Base-by-base conservation (phyloP, 2,797 vertebrate species). In the Botia kubotai region DNA sequence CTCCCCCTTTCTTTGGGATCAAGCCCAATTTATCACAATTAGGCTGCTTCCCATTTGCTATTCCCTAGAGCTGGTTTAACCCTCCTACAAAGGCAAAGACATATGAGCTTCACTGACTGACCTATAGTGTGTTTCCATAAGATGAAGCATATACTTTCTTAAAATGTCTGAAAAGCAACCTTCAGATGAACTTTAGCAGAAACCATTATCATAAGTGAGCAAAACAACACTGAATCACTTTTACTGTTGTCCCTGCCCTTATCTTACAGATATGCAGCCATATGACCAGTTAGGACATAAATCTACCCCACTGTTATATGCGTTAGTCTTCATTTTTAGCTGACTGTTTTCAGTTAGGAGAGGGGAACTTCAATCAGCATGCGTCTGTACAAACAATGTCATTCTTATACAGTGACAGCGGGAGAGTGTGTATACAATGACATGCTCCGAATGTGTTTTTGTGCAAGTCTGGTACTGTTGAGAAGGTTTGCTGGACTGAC, bases 401-500 rank as follows among this genome's bases (percentile, higher is more conserved):
- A 79, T 71, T 55, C 72, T 76, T 80, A 76, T 72, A 75, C 12
- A 52, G 58, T 46, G 72, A 79, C 8, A 73, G 26, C 43, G 48
- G 62, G 53, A 76, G 29, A 43, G 60, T 63, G 21, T 66, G 39
- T 46, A 10, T 8, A 46, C 43, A 46, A 3, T 33, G 3, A 3
- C 1, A 33, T 75, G 65, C 33, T 67, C 60, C 53, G n/a, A 67
- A 83, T 71, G 43, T 81, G 39, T 79, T 78, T 78, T 43, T 72
- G 67, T 62, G 50, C 43, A 46, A 55, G 80, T 84, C 53, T 75
- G 60, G 29, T 43, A 14, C 46, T 72, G 58, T 21, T 63, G 46
- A 65, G 57, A 12, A 5, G 58, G 57, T n/a, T 79, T 65, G 46
- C 14, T 77, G 50, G 2, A 86, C 96, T 93, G 75, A 98, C 97